Percentiles rank a stretch among this genome's conserved stretches.
These are phyloP conservation scores for Manis pentadactyla DNA, from an alignment of 2,797 vertebrate genomes.

Conservation along the genomic window DNA sequence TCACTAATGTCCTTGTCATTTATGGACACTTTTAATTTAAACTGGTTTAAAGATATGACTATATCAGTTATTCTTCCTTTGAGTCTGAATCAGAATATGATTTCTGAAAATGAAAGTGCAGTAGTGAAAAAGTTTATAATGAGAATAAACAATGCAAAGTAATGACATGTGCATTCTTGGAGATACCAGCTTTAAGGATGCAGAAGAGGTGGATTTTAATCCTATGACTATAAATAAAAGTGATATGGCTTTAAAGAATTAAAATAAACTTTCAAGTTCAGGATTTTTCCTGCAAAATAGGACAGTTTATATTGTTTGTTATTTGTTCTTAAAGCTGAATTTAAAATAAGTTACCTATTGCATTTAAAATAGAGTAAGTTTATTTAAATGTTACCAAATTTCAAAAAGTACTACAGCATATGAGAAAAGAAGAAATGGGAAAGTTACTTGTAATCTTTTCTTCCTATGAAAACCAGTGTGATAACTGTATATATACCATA, in stretches of 20 bases:
- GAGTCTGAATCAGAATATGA: background rate
- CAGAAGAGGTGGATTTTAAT: background rate
- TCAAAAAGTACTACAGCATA: background rate
- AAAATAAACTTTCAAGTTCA: background rate
- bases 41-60: background rate
- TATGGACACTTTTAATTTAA: background rate
- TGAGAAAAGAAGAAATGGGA: background rate
- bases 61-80: background rate
- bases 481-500: background rate
- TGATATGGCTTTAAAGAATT: background rate
- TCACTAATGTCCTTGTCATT: background rate
- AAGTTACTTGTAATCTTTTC: background rate
- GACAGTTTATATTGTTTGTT: background rate
- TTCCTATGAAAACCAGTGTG: background rate
- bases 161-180: fast-evolving
- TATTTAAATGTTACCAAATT: background rate
- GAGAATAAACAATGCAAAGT: conserved; percentile 9
- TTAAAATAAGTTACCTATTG: background rate
- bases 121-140: background rate
- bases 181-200: background rate
- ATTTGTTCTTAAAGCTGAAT: background rate
- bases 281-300: background rate
- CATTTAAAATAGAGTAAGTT: background rate
- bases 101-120: background rate
- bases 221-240: background rate